A percentile compares a stretch with the other conserved stretches of the same genome.
Conservation (phyloP, 2,113 vertebrate species). For the Aldabrachelys gigantea region DNA sequence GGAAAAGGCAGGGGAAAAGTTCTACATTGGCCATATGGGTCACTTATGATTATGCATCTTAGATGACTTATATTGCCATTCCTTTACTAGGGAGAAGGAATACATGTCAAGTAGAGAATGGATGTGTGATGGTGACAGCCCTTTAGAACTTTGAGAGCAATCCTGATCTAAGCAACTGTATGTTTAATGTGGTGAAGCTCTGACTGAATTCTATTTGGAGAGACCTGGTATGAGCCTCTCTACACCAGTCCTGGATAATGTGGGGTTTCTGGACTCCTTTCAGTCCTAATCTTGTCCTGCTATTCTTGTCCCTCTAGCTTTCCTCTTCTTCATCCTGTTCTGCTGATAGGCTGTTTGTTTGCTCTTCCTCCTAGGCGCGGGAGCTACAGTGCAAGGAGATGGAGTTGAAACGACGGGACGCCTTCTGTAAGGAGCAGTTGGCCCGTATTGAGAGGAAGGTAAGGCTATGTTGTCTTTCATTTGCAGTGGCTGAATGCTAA, state of each 20-base stretch:
- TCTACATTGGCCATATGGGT: background rate
- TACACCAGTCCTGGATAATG: background rate
- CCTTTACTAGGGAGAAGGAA: background rate
- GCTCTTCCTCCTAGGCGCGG: constrained; percentile 76
- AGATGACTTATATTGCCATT: background rate
- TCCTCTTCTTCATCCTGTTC: background rate
- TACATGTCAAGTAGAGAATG: background rate
- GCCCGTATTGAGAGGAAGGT: constrained; percentile 91
- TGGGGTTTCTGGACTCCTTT: background rate
- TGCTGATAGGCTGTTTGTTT: constrained; percentile 27
- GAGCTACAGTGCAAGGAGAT: constrained; percentile 85
- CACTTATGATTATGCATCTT: background rate
- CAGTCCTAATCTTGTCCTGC: background rate
- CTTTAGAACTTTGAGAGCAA: background rate
- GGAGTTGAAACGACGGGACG: constrained; percentile 81
- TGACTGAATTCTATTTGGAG: background rate
- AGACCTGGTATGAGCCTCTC: background rate
- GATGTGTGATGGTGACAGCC: background rate
- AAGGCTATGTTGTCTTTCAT: background rate
- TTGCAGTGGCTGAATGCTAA: background rate
- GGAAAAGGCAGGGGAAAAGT: background rate
- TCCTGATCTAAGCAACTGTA: background rate
- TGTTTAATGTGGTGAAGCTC: background rate
- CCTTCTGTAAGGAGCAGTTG: constrained; percentile 91
- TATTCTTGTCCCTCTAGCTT: background rate